A percentile compares a stretch with the other conserved stretches of the same genome.
These are phyloP conservation scores for Lithophane ornitopus DNA, from an alignment of 2,888 invertebrate genomes.

Conservation along the genomic window DNA sequence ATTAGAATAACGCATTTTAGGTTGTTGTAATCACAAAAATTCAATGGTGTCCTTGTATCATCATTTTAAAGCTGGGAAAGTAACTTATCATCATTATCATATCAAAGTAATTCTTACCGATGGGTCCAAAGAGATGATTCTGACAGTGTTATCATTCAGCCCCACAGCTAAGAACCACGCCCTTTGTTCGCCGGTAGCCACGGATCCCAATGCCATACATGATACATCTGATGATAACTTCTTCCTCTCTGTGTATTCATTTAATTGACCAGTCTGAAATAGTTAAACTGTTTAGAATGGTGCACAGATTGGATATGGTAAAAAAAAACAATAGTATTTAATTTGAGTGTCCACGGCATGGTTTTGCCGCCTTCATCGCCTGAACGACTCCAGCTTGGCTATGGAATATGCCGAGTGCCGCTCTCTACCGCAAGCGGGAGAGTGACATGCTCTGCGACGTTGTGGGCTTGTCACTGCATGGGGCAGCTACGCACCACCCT, in stretches of 20 bases:
- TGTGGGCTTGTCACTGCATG: slow-evolving; percentile 90
- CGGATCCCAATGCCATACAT: slow-evolving; percentile 99
- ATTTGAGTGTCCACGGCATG: slow-evolving; percentile 91
- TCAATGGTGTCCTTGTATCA: slow-evolving; percentile 91
- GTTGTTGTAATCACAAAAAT: slow-evolving; percentile 86
- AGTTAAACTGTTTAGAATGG: slow-evolving; percentile 64
- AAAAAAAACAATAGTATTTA: not conserved
- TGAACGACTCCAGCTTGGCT: slow-evolving; percentile 93
- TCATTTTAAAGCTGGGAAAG: slow-evolving; percentile 72
- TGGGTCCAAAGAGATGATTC: slow-evolving; percentile 99
- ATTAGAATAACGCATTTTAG: slow-evolving; percentile 89
- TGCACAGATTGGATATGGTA: slow-evolving; percentile 17
- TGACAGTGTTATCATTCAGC: slow-evolving; percentile 98
- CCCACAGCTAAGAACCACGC: slow-evolving; percentile 99
- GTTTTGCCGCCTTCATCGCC: slow-evolving; percentile 93
- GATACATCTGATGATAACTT: slow-evolving; percentile 99
- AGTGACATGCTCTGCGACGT: slow-evolving; percentile 91
- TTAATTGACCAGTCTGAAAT: slow-evolving; percentile 98
- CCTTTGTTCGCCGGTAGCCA: slow-evolving; percentile 98
- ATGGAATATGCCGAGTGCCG: slow-evolving; percentile 93
- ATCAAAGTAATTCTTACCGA: slow-evolving; percentile 89
- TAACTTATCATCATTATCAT: not conserved
- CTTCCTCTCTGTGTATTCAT: slow-evolving; percentile 99
- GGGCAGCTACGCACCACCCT: slow-evolving; percentile 89
- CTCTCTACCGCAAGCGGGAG: slow-evolving; percentile 89